phyloP scores from a whole-genome alignment of 2,797 vertebrate species.

The Cetoscarus ocellatus region DNA sequence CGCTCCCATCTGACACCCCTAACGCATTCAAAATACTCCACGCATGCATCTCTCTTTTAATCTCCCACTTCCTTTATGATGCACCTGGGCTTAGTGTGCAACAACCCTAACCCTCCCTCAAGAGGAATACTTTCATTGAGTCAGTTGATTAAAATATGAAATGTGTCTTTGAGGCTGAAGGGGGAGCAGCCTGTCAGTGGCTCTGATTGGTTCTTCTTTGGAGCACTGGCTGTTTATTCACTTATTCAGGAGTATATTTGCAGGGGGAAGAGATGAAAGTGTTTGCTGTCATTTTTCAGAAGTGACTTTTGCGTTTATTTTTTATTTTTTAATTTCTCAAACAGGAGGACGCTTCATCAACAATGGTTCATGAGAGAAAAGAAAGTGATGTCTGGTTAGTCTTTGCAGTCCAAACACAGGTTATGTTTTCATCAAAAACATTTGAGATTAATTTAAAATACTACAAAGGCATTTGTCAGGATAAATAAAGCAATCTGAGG shows the following conservation, averaged over 20 bases:
- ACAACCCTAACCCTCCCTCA: slow-evolving; percentile 27
- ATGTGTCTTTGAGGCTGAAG: slow-evolving; percentile 38
- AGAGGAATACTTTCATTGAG: slow-evolving; percentile 63
- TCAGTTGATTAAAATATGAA: slow-evolving; percentile 79
- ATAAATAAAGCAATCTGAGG: too few relatives aligned
- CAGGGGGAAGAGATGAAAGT: slow-evolving; percentile 11
- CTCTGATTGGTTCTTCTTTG: slow-evolving; percentile 32
- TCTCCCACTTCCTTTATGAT: slow-evolving; percentile 24
- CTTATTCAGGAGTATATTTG: neutral
- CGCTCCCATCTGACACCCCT: slow-evolving; percentile 51
- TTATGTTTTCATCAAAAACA: too few relatives aligned
- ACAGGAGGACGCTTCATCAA: slow-evolving; percentile 32
- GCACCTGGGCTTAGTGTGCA: slow-evolving; percentile 34
- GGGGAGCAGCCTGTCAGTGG: slow-evolving; percentile 1
- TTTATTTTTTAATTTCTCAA: slow-evolving; percentile 52
- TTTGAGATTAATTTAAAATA: too few relatives aligned
- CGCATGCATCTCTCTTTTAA: slow-evolving; percentile 7
- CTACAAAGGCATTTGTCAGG: too few relatives aligned
- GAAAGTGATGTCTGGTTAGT: slow-evolving; percentile 9
- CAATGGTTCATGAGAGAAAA: neutral
- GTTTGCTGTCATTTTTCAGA: slow-evolving; percentile 41
- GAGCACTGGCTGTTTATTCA: slow-evolving; percentile 27
- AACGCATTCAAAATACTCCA: slow-evolving; percentile 44
- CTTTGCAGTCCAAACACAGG: slow-evolving; percentile 36
- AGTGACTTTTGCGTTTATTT: slow-evolving; percentile 30